Percentiles rank a stretch among this genome's conserved stretches.
These are phyloP conservation scores for Onychostoma macrolepis DNA, from an alignment of 2,113 vertebrate species.

Conservation along the genomic window DNA sequence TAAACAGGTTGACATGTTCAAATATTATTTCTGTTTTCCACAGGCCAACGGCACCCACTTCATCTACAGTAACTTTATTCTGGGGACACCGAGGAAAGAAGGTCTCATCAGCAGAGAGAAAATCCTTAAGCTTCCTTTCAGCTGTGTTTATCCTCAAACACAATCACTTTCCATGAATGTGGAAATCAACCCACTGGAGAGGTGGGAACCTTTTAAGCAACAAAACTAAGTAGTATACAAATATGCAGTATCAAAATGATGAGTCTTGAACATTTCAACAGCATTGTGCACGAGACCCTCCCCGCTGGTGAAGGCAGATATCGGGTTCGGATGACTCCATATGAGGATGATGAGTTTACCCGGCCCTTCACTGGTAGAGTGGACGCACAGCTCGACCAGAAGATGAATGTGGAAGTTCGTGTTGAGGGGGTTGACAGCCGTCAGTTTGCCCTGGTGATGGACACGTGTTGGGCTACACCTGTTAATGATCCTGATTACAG, in stretches of 20 bases:
- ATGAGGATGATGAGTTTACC: conserved; percentile 60
- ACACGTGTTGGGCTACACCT: conserved; percentile 74
- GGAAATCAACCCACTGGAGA: conserved; percentile 26
- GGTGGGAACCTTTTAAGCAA: not conserved
- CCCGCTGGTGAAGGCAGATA: conserved; percentile 55
- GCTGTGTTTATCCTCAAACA: conserved; percentile 34
- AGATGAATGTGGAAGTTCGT: conserved; percentile 63
- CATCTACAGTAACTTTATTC: conserved; percentile 23
- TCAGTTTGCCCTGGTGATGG: conserved; percentile 65
- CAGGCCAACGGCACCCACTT: not conserved
- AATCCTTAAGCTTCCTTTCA: conserved; percentile 35
- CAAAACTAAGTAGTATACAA: not conserved
- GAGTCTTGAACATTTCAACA: conserved; percentile 39
- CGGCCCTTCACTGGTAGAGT: conserved; percentile 42
- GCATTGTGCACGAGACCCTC: conserved; percentile 62
- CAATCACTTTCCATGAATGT: conserved; percentile 28
- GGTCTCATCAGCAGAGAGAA: conserved; percentile 24
- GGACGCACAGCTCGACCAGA: conserved; percentile 58
- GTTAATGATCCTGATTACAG: conserved; percentile 43
- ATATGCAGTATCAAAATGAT: too few relatives aligned
- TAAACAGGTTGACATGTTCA: not conserved
- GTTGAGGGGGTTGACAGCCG: conserved; percentile 63
- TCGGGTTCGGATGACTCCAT: conserved; percentile 59
- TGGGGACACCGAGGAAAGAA: not conserved
- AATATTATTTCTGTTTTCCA: not conserved